Conservation (phyloP, 92 coral and sea anemone genomes). For the Palythoa grandis region DNA sequence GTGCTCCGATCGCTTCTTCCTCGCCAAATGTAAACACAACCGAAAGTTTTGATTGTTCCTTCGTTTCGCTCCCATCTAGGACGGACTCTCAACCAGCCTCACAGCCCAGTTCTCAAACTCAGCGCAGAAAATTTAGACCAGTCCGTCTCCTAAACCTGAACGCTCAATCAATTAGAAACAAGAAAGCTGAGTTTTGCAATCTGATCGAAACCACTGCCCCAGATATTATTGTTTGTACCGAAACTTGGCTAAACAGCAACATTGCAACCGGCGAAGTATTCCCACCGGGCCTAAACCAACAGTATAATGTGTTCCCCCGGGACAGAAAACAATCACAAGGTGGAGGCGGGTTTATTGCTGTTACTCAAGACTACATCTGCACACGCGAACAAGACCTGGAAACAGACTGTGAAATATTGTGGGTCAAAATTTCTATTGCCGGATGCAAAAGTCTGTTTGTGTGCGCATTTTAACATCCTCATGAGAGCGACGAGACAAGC, state of each 20-base stretch:
- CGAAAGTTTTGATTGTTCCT: constrained; percentile 8
- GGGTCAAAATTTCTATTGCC: constrained; percentile 20
- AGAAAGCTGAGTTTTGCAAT: constrained; percentile 22
- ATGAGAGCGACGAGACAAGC: constrained; percentile 27
- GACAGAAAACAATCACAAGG: constrained; percentile 40
- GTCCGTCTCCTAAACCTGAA: constrained; percentile 27
- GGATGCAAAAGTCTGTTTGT: constrained; percentile 22
- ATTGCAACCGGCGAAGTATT: too few relatives aligned
- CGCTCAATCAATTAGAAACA: background rate
- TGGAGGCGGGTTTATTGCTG: constrained; percentile 31
- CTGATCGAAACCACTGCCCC: background rate
- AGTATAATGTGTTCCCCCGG: constrained; percentile 15
- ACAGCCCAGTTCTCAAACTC: background rate
- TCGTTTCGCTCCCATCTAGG: constrained; percentile 4
- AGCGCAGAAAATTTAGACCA: background rate
- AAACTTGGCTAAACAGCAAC: too few relatives aligned
- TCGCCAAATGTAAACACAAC: constrained; percentile 25
- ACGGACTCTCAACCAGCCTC: constrained; percentile 17
- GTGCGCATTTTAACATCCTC: constrained; percentile 24
- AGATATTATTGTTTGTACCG: too few relatives aligned
- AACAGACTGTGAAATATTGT: constrained; percentile 20
- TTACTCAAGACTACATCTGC: constrained; percentile 22
- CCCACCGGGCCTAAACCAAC: too few relatives aligned
- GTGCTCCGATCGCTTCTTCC: constrained; percentile 6
- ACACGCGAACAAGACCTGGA: constrained; percentile 5